Conservation (phyloP, 1,140 invertebrate genomes). For the Zaprionus kolodkinae region DNA sequence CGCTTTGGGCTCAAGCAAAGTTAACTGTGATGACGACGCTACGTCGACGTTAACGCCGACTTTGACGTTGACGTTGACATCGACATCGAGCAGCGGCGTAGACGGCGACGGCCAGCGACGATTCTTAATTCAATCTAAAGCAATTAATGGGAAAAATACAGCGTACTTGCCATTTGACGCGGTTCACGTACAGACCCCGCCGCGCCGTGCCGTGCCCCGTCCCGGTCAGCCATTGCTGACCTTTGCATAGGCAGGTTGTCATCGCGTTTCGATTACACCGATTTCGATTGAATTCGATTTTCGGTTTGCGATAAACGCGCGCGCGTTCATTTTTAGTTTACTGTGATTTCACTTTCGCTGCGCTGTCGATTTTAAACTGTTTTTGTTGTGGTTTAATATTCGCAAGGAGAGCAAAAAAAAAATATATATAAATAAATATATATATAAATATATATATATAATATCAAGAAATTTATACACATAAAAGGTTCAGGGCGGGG, state of each 20-base stretch:
- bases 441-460: slow-evolving; percentile 8
- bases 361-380: slow-evolving; percentile 35
- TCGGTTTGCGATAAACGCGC: slow-evolving; percentile 50
- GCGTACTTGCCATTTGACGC: slow-evolving; percentile 35
- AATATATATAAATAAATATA: slow-evolving; percentile 15
- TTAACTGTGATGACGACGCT: neutral
- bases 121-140: slow-evolving; percentile 79
- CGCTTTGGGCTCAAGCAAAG: slow-evolving; percentile 21
- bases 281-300: slow-evolving; percentile 65
- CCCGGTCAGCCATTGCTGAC: slow-evolving; percentile 50
- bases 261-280: neutral
- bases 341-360: slow-evolving; percentile 69
- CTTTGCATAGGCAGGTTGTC: slow-evolving; percentile 46
- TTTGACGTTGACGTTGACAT: neutral
- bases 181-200: neutral
- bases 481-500: slow-evolving; percentile 68
- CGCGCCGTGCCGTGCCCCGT: neutral
- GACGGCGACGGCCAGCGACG: slow-evolving; percentile 13
- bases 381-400: slow-evolving; percentile 34
- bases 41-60: neutral
- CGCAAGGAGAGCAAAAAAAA: slow-evolving; percentile 33
- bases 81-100: slow-evolving; percentile 2
- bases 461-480: slow-evolving; percentile 43
- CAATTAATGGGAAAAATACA: slow-evolving; percentile 69
- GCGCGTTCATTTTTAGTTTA: slow-evolving; percentile 33